These are phyloP conservation scores for Myocastor coypus DNA, from an alignment of 2,113 vertebrate species.

Conservation along the genomic window DNA sequence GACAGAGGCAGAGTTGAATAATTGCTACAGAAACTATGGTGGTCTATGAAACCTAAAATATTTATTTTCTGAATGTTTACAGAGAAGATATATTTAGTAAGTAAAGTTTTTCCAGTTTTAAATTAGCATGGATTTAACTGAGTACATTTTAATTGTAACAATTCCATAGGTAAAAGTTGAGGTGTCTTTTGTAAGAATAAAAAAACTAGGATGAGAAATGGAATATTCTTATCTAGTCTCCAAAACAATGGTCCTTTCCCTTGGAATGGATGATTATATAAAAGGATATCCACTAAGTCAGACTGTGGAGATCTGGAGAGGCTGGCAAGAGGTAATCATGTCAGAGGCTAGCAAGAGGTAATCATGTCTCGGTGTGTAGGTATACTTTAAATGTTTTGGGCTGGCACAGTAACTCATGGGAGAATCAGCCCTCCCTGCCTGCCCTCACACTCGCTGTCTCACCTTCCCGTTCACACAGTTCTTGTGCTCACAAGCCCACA, in stretches of 20 bases:
- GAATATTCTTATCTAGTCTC: not conserved
- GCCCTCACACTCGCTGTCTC: not conserved
- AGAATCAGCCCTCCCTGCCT: not conserved
- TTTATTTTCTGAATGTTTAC: not conserved
- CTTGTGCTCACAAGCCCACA: not conserved
- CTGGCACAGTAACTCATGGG: not conserved
- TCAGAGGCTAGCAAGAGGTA: too few relatives aligned
- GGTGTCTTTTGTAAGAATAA: not conserved
- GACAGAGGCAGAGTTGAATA: not conserved
- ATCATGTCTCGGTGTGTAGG: not conserved
- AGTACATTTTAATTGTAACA: not conserved
- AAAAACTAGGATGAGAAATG: not conserved
- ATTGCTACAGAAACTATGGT: not conserved
- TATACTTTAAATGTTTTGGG: not conserved
- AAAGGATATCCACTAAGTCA: not conserved
- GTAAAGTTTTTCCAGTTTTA: not conserved
- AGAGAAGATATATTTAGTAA: not conserved
- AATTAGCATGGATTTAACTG: not conserved
- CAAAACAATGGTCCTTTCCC: not conserved
- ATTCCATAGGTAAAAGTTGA: not conserved
- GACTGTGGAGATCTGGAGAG: not conserved
- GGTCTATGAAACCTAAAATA: not conserved
- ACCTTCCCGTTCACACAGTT: not conserved
- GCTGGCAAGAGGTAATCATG: not conserved
- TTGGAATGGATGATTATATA: not conserved